Percentiles rank a stretch among this genome's conserved stretches.
Conservation (phyloP, 1,140 invertebrate species). For the Drosophila nannoptera region DNA sequence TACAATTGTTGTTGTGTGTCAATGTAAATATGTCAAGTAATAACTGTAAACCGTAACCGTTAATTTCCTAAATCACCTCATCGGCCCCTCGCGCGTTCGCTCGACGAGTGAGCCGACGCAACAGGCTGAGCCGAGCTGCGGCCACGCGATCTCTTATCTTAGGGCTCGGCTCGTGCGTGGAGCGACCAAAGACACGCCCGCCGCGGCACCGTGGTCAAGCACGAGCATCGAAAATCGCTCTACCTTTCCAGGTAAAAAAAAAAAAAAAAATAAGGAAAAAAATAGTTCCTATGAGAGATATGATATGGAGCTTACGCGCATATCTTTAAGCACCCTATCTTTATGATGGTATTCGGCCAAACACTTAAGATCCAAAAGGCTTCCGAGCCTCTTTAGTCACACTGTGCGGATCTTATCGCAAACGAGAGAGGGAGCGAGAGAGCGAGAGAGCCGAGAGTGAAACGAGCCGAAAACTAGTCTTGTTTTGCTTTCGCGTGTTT, state of each 20-base stretch:
- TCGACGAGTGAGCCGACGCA: constrained; percentile 9
- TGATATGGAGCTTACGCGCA: constrained; percentile 16
- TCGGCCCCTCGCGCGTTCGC: not conserved
- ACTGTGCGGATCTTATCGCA: constrained; percentile 46
- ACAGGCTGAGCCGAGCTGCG: not conserved
- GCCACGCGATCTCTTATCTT: constrained; percentile 23
- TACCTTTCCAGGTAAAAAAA: not conserved
- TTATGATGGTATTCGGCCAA: constrained; percentile 26
- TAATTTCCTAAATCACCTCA: not conserved
- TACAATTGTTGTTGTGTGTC: not conserved
- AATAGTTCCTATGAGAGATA: not conserved
- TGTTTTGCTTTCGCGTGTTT: constrained; percentile 15
- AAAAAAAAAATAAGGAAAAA: no score
- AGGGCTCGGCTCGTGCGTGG: not conserved
- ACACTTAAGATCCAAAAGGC: constrained; percentile 33
- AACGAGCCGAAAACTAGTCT: constrained; percentile 10
- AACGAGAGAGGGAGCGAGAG: no score
- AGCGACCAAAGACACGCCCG: constrained; percentile 23
- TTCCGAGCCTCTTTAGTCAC: constrained; percentile 23
- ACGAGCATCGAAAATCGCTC: constrained; percentile 9
- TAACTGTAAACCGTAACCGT: constrained; percentile 12
- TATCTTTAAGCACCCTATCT: constrained; percentile 23
- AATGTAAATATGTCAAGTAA: not conserved
- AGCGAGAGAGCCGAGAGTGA: not conserved
- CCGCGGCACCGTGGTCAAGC: constrained; percentile 17